Evolutionary conservation across 2,113 vertebrate species (phyloP).

Genomic region (Sceloporus tristichus): DNA sequence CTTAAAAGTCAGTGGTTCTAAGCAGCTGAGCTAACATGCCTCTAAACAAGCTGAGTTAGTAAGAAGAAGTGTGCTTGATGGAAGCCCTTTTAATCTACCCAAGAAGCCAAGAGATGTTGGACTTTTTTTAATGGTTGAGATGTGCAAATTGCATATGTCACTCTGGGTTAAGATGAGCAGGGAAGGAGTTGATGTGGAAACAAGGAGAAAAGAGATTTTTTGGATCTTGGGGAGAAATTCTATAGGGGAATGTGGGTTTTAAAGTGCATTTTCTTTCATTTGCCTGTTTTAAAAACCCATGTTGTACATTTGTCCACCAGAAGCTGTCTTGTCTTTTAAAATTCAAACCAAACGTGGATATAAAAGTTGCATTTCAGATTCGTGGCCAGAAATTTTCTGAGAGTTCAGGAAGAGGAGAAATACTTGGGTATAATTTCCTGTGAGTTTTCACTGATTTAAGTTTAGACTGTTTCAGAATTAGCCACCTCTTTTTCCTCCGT

Average conservation of each 20-base stretch:
- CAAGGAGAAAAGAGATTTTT: neutral
- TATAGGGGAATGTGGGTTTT: neutral
- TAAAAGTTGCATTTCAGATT: neutral
- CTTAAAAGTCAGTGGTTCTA: neutral
- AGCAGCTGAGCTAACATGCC: too few species aligned
- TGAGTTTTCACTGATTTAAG: too few species aligned
- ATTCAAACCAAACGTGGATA: neutral
- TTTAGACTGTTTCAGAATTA: neutral
- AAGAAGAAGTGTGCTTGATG: neutral
- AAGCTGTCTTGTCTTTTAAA: neutral
- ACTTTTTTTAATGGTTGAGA: constrained; percentile 9
- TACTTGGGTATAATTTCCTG: neutral
- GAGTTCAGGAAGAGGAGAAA: neutral
- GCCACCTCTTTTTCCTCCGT: neutral
- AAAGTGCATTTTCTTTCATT: neutral
- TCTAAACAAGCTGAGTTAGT: neutral
- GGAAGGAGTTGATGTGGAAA: neutral
- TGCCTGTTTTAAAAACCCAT: neutral
- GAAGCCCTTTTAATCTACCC: neutral
- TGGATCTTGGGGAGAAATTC: neutral
- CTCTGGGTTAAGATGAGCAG: neutral
- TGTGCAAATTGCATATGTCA: constrained; percentile 64
- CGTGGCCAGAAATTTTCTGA: neutral
- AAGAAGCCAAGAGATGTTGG: neutral
- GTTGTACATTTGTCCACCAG: neutral